These are phyloP conservation scores for Lysandra coridon DNA, from an alignment of 2,888 invertebrate genomes.

Conservation along the genomic window DNA sequence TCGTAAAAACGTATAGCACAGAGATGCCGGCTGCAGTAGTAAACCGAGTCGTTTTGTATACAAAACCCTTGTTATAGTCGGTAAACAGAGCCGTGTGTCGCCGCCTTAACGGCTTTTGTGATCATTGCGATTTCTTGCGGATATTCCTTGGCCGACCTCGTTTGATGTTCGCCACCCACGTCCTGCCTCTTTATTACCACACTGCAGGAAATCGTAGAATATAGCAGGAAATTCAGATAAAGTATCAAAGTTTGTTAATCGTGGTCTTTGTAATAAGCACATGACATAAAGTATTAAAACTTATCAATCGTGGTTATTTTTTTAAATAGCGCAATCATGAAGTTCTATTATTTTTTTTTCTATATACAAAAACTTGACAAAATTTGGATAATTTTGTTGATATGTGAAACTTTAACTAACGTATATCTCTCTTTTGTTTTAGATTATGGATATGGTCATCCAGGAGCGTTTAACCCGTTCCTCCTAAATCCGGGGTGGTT, in stretches of 20 bases:
- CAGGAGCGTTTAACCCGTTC: constrained; percentile 88
- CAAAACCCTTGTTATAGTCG: constrained; percentile 74
- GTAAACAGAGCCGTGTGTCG: constrained; percentile 77
- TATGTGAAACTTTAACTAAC: background rate
- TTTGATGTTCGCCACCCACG: constrained; percentile 29
- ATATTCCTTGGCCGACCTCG: constrained; percentile 47
- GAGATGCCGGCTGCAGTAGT: constrained; percentile 77
- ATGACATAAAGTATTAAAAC: background rate
- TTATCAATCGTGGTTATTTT: background rate
- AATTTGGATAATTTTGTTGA: background rate
- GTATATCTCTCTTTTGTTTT: constrained; percentile 54
- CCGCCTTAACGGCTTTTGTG: constrained; percentile 77
- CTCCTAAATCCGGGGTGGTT: constrained; percentile 91
- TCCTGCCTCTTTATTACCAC: background rate
- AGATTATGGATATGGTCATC: constrained; percentile 91
- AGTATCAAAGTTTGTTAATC: background rate
- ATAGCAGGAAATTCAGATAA: background rate
- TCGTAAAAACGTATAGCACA: constrained; percentile 78
- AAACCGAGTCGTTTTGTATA: constrained; percentile 76
- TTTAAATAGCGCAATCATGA: background rate
- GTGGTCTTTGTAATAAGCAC: background rate
- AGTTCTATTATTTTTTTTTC: background rate
- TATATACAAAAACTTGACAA: background rate
- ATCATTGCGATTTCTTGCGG: constrained; percentile 58
- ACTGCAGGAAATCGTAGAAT: constrained; percentile 11